A percentile compares a stretch with the other conserved stretches of the same genome.
Evolutionary conservation across 2,113 vertebrate species (phyloP).

Genomic region (Vicugna pacos): DNA sequence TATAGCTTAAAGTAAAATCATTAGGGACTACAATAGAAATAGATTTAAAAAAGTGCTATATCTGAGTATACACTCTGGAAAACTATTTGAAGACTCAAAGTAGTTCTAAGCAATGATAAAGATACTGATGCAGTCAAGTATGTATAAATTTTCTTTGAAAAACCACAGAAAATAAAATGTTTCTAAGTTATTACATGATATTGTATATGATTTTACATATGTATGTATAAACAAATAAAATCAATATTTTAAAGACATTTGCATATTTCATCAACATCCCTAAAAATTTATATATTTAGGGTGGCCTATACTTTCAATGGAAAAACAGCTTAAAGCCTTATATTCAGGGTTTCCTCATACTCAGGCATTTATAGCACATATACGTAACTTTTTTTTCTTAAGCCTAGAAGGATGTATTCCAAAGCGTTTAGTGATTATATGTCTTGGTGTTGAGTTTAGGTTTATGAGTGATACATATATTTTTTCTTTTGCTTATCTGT

Average conservation of each 20-base stretch:
- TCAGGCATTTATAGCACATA: background rate
- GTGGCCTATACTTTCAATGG: background rate
- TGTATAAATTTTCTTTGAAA: background rate
- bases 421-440: background rate
- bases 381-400: background rate
- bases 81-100: background rate
- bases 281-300: constrained; percentile 9
- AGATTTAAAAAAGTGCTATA: background rate
- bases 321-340: background rate
- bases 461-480: background rate
- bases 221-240: background rate
- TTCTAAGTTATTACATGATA: background rate
- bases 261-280: background rate
- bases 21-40: background rate
- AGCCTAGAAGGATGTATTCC: background rate
- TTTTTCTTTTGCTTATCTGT: background rate
- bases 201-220: background rate
- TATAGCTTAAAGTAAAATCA: background rate
- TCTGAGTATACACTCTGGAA: background rate
- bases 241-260: constrained; percentile 42
- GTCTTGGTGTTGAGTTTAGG: background rate
- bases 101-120: background rate
- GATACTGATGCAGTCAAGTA: background rate
- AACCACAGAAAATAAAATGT: background rate
- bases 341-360: background rate